A percentile compares a stretch with the other conserved stretches of the same genome.
These are phyloP conservation scores for Gopherus evgoodei DNA, from an alignment of 2,113 vertebrate genomes.

Conservation along the genomic window DNA sequence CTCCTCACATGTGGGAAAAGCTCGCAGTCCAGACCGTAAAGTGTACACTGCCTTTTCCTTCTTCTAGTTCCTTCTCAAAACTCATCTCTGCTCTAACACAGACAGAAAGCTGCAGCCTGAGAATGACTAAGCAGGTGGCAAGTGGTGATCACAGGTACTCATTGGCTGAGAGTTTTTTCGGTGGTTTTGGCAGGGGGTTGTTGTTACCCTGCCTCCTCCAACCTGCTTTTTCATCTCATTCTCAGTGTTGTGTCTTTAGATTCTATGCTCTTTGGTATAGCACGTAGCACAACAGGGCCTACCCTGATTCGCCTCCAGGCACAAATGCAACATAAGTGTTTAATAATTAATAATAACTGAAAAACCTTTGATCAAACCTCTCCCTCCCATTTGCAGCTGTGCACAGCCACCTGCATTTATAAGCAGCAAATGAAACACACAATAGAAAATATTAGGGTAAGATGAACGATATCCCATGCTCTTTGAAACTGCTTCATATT, in stretches of 20 bases:
- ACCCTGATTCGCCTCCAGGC: background rate
- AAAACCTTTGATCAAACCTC: background rate
- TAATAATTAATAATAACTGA: background rate
- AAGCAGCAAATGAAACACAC: background rate
- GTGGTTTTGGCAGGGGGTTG: background rate
- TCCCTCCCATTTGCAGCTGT: background rate
- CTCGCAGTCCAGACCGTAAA: background rate
- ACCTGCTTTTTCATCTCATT: background rate
- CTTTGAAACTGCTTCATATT: background rate
- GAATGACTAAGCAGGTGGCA: background rate
- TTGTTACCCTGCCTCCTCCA: background rate
- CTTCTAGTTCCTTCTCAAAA: background rate
- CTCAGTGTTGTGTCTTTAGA: background rate
- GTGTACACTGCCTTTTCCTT: background rate
- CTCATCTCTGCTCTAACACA: background rate
- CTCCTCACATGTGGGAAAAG: background rate
- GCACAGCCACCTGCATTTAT: background rate
- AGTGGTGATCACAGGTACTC: background rate
- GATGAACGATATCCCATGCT: background rate
- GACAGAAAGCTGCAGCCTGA: background rate
- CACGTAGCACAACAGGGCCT: background rate
- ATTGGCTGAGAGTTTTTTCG: background rate
- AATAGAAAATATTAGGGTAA: background rate
- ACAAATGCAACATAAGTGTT: background rate
- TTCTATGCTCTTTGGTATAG: accelerated